Percentiles rank a stretch among this genome's conserved stretches.
Conservation (phyloP, 53 echinoderm and acorn worm genomes). For the Luidia sarsii region DNA sequence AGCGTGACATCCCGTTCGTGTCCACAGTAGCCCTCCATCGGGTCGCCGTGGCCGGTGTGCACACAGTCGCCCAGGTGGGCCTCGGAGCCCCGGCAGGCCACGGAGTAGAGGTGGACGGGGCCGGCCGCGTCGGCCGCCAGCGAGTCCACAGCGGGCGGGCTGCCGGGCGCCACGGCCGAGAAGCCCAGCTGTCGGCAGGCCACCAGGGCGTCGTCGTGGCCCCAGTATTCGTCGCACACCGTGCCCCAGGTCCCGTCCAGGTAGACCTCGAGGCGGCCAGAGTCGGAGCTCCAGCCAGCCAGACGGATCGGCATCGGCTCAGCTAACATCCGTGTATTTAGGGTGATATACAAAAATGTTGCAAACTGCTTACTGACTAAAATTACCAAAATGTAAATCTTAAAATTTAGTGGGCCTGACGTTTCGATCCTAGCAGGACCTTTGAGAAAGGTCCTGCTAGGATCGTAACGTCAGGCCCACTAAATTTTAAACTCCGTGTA, state of each 20-base stretch:
- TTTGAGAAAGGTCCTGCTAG: too few relatives aligned
- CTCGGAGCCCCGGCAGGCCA: background rate
- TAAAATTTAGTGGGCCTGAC: too few relatives aligned
- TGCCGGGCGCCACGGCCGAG: background rate
- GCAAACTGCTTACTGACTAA: too few relatives aligned
- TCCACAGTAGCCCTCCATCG: background rate
- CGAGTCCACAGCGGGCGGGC: background rate
- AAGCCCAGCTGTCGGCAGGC: slow-evolving; percentile 37
- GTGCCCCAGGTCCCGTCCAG: slow-evolving; percentile 49
- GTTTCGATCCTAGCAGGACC: too few relatives aligned
- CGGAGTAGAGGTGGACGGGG: background rate
- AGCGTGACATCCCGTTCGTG: slow-evolving; percentile 7
- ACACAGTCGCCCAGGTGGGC: background rate
- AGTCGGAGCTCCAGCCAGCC: background rate
- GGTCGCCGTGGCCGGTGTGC: background rate
- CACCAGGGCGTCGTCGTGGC: slow-evolving; percentile 25
- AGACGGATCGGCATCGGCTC: slow-evolving; percentile 15
- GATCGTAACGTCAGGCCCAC: too few relatives aligned
- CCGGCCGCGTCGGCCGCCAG: background rate
- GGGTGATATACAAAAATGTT: too few relatives aligned
- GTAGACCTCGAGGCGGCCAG: slow-evolving; percentile 38
- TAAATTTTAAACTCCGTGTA: too few relatives aligned
- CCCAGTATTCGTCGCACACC: slow-evolving; percentile 42
- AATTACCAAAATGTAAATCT: too few relatives aligned
- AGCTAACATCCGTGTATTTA: background rate